Base-by-base conservation (phyloP, 2,113 vertebrate genomes). In the Tachycineta bicolor region DNA sequence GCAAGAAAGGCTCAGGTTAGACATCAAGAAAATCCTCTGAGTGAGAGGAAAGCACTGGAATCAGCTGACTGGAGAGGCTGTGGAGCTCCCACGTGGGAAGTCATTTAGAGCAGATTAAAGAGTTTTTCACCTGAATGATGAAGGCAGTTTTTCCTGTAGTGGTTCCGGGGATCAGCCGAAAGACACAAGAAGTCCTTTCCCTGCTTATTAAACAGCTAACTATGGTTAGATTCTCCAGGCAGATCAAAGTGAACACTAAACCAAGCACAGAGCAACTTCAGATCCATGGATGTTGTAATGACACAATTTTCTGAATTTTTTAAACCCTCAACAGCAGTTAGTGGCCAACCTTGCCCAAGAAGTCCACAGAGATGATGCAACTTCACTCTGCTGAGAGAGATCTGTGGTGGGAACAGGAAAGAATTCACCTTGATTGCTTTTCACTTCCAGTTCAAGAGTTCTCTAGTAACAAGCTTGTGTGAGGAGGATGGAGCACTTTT, bases 171-270 rank as follows among this genome's bases (percentile, higher is more conserved):
- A 70, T 92, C 1, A 6, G 65, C 49, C 81, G 83, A 83, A 84
- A 93, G 68, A 46, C 16, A 2, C 25, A 5, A 70, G 33, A 5
- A 70, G 33, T 37, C 75, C 47, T 85, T 80, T 34, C 59, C 52
- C 49, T 77, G 59, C 34, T 93, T 89, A 88, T 90, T 95, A 94
- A 89, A 37, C 13, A 70, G 53, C 63, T 44, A 37, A 26, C 34
- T 59, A 50, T 47, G 90, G 85, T 91, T 62, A 83, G 39, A 63
- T 68, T 86, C 71, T 86, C 47, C 33, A 33, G 71, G 82, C 39
- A 94, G 71, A 95, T 97, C 90, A 94, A 95, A 96, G 90, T 1
- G 1, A 95, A 25, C 52, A 18, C 55, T 87, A 69, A 73, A 83
- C 55, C 93, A 59, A 93, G 79, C 67, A 58, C 89, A 87, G 69